Evolutionary conservation across 2,888 invertebrate species (phyloP), one percentile per base, ranked within the genome.

Genomic region (Oligia latruncula): DNA sequence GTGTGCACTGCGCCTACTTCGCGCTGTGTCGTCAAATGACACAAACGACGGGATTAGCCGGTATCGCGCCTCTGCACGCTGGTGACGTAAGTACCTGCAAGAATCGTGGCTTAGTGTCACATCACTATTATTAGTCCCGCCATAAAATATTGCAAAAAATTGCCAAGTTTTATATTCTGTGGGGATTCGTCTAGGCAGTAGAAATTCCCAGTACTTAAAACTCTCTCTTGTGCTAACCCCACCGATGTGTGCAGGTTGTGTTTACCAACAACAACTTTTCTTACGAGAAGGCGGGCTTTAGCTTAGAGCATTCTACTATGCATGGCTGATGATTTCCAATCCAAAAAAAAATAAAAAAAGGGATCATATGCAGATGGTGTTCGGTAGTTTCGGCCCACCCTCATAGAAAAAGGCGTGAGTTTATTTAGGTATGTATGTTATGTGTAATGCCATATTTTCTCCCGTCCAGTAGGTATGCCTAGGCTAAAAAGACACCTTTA

Each of bases 31-130:
- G 74, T 64, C 77, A 74, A 82, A 81, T 79, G 86, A 86, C 85
- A 89, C 90, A 90, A 90, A 90, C 88, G 89, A 84, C 85, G 71
- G 90, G 90, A 90, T 90, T 90, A 90, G 86, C 82, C 81, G 83
- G 84, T 90, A 90, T 90, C 90, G 83, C 67, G 80, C 49, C 68
- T 67, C 71, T 71, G 77, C 89, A 88, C 84, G 78, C 84, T 68
- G 49, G 68, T 82, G 85, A 77, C 65, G 80, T 80, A 46, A 11
- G 46, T 11, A 82, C 85, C 85, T 66, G 77, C 68, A 67, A 71
- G 72, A 83, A 68, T 70, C 46, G 58, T 68, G 84, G 67, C 80
- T 77, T 71, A 72, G 49, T 77, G 77, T 73, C 81, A 75, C 87
- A 77, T 80, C 76, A 80, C 76, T 87, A 80, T 62, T 86, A 75